Conservation (phyloP, 53 echinoderm and acorn worm genomes). For the Stichopus horrens region DNA sequence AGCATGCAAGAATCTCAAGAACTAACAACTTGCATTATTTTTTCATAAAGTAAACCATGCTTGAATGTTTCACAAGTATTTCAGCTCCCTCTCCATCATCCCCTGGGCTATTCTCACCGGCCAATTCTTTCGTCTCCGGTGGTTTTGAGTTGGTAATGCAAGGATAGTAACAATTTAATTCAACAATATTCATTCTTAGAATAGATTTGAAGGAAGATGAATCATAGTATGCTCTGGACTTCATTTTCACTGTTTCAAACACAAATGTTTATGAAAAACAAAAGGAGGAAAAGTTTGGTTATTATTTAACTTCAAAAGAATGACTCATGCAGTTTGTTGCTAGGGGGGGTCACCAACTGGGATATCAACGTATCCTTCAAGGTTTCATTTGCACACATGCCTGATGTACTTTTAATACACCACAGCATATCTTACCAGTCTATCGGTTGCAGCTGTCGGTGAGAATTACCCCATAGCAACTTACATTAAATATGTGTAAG, state of each 20-base stretch:
- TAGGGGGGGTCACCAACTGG: not conserved
- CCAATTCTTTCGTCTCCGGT: not conserved
- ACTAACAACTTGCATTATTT: not conserved
- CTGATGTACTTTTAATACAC: not conserved
- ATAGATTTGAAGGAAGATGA: not conserved
- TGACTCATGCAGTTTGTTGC: not conserved
- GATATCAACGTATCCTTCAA: not conserved
- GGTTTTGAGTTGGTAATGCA: not conserved
- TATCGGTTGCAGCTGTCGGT: too few relatives aligned
- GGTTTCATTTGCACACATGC: not conserved
- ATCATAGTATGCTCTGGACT: not conserved
- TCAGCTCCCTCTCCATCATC: not conserved
- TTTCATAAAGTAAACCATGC: not conserved
- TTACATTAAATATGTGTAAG: too few relatives aligned
- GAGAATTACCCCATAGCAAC: too few relatives aligned
- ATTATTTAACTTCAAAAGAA: not conserved
- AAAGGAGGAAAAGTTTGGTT: not conserved
- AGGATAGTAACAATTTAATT: not conserved
- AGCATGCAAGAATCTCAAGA: not conserved
- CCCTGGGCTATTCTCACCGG: not conserved
- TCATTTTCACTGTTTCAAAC: not conserved
- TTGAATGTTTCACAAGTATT: conserved; percentile 3
- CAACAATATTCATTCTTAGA: not conserved
- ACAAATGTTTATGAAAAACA: not conserved
- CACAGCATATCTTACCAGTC: too few relatives aligned